These are phyloP conservation scores for Iphiclides podalirius DNA, from an alignment of 2,888 invertebrate genomes.

Conservation along the genomic window DNA sequence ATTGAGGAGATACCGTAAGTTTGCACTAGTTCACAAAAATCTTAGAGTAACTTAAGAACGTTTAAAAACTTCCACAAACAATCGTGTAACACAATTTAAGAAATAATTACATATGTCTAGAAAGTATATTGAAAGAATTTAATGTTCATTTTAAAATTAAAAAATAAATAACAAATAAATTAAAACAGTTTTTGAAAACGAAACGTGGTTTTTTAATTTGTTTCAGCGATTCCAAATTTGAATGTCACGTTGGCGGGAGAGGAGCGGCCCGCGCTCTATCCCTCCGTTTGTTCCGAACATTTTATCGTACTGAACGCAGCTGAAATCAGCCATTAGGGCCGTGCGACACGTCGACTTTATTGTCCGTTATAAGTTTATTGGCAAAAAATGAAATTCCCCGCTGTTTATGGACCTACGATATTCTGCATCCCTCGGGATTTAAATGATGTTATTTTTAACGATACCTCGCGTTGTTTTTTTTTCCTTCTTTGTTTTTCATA, in stretches of 20 bases:
- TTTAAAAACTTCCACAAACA: slow-evolving; percentile 9
- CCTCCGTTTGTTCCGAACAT: slow-evolving; percentile 16
- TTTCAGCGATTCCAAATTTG: slow-evolving; percentile 11
- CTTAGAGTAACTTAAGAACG: neutral
- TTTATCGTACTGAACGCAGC: slow-evolving; percentile 23
- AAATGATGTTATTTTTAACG: too few species aligned
- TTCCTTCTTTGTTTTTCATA: too few species aligned
- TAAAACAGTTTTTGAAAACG: neutral
- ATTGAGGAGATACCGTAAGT: slow-evolving; percentile 1
- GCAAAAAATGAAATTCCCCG: slow-evolving; percentile 11
- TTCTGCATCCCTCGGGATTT: too few species aligned
- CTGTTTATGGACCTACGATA: too few species aligned
- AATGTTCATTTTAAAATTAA: neutral
- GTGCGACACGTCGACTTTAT: slow-evolving; percentile 22
- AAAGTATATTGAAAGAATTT: neutral
- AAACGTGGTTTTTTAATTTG: neutral
- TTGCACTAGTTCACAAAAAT: slow-evolving; percentile 13
- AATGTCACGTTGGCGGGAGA: slow-evolving; percentile 20
- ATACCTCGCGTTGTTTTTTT: too few species aligned
- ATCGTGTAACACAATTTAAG: slow-evolving; percentile 4
- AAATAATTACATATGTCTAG: neutral
- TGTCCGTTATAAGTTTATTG: slow-evolving; percentile 22
- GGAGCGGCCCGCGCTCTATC: slow-evolving; percentile 7
- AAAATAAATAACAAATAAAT: neutral
- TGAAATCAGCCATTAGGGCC: slow-evolving; percentile 21